Evolutionary conservation across 2,888 invertebrate species (phyloP), one percentile per base, ranked within the genome.

Genomic region (Stenodera caucasica): DNA sequence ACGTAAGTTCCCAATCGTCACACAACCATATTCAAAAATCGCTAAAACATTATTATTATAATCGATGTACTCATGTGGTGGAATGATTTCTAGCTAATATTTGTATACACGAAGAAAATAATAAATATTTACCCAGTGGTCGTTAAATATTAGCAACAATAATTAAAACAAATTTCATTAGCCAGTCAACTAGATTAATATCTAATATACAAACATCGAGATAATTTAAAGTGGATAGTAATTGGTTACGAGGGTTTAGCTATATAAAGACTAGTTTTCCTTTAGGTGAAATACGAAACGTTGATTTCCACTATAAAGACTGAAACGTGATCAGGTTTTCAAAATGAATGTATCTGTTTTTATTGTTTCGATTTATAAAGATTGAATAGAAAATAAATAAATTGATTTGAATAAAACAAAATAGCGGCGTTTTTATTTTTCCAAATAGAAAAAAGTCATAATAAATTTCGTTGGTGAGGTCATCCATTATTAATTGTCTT

Each of bases 221-320:
- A 4, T 51, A 40, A 50, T 57, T 51, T 45, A 57, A 56, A 50
- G 29, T 58, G 59, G n/a, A 45, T 55, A 55, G 55, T 60, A 60
- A 52, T 60, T 60, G 40, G 55, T 55, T 54, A 51, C 51, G 8
- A 30, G 15, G 49, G 23, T 58, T 58, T 37, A 49, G 54, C 58
- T 60, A 54, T 49, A 54, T 35, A 54, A 55, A 50, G 50, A 55
- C 49, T 52, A 51, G 37, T 51, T 15, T 51, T 18, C 33, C 55
- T 50, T 55, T 59, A 64, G 63, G 61, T 65, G 65, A 65, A 67
- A 67, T 57, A 57, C 59, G 65, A 65, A 67, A 63, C 63, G 65
- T 60, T 67, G 65, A 64, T 65, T 63, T 67, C 63, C 60, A 63
- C 55, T 61, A 55, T 67, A 61, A 61, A 57, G 61, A 61, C 54